Conservation (phyloP, 2,888 invertebrate species). For the Brachyptera putata region DNA sequence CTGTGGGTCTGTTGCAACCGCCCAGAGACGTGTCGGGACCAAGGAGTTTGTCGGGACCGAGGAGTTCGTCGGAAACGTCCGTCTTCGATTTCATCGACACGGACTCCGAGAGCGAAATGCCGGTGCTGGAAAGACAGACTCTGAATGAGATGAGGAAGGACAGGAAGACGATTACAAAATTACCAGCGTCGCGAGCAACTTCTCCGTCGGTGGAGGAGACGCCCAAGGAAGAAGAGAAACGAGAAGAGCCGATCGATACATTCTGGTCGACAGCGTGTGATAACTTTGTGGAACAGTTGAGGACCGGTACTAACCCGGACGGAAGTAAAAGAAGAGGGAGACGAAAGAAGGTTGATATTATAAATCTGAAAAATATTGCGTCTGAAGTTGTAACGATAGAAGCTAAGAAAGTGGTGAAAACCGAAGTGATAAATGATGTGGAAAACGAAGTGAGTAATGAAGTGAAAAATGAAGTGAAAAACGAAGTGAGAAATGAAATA, state of each 20-base stretch:
- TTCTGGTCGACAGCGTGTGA: slow-evolving; percentile 71
- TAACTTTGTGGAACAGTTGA: slow-evolving; percentile 71
- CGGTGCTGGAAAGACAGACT: slow-evolving; percentile 60
- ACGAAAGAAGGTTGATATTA: slow-evolving; percentile 31
- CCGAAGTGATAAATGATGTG: slow-evolving; percentile 35
- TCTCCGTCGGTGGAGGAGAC: slow-evolving; percentile 10
- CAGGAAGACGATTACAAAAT: slow-evolving; percentile 56
- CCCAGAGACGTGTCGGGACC: too few relatives aligned
- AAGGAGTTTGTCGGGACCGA: slow-evolving; percentile 47
- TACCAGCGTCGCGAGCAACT: slow-evolving; percentile 5
- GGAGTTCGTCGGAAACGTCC: slow-evolving; percentile 59
- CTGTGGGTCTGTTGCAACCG: slow-evolving; percentile 37
- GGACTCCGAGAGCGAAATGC: slow-evolving; percentile 59
- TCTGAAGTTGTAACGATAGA: slow-evolving; percentile 34
- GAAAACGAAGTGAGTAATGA: not conserved
- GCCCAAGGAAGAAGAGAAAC: slow-evolving; percentile 34
- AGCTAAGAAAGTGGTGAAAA: slow-evolving; percentile 26
- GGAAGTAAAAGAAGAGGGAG: slow-evolving; percentile 35
- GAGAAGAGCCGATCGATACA: slow-evolving; percentile 39
- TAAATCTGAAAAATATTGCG: slow-evolving; percentile 26
- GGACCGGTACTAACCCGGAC: slow-evolving; percentile 45
- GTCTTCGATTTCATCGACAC: slow-evolving; percentile 62
- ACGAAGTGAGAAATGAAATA: slow-evolving; percentile 39
- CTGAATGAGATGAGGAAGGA: slow-evolving; percentile 60
- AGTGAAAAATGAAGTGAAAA: slow-evolving; percentile 27